Base-by-base conservation (phyloP, 2,797 vertebrate species). In the Urosaurus nigricauda region DNA sequence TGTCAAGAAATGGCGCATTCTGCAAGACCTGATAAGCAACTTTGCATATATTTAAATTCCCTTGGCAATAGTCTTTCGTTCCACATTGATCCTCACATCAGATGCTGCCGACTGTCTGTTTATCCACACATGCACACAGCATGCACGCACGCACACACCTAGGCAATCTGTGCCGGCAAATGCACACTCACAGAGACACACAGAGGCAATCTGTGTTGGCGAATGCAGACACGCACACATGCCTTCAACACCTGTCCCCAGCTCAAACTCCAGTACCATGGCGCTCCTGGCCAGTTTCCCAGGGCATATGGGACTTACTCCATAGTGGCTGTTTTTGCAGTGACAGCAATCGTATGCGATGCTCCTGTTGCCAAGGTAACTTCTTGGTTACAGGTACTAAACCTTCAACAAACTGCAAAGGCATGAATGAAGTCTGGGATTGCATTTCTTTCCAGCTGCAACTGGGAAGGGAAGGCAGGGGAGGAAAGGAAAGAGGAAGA, bases 331-430 rank as follows among this genome's bases (percentile, higher is more conserved):
- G 83, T 85, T 82, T 82, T 83, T 4, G 40, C 71, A 51, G 78
- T 88, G 90, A 87, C 77, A 56, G 60, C 58, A 35, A 43, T 77
- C 70, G 3, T 81, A 63, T 32, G 53, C 1, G 53, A 60, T 77
- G 87, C 87, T 82, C 89, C 60, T 17, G 87, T 91, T 91, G 79
- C 87, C 90, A 88, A 60, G 90, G 90, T 60, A 91, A 91, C 87
- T 37, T 82, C 90, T 47, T 32, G 47, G 87, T 83, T 86, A 91
- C 90, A 91, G 90, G 90, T 91, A 83, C 60, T 40, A 90, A 90
- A 83, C 58, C 84, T 77, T 90, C 84, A 68, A 84, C 71, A 91
- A 90, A 86, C 73, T 43, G 17, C 87, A 32, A 77, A 53, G 83
- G 90, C 90, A 83, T 85, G 73, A 85, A 88, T 78, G 83, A 71